Conservation (phyloP, 2,888 invertebrate genomes). For the Conops quadrifasciatus region DNA sequence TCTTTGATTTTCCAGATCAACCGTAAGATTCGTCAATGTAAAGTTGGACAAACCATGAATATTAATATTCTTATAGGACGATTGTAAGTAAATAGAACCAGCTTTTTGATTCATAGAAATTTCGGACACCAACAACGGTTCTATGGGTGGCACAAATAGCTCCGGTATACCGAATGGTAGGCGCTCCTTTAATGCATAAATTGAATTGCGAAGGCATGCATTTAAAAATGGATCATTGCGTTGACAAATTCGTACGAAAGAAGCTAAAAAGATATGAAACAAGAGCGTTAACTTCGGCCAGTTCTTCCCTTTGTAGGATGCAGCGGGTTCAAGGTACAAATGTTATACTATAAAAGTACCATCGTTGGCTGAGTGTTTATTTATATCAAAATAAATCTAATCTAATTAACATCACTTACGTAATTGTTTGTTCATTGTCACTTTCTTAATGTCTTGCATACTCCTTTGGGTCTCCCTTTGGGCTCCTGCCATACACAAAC, state of each 20-base stretch:
- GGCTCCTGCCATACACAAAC: no score
- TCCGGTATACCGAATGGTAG: constrained; percentile 74
- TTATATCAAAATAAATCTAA: no score
- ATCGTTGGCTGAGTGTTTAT: no score
- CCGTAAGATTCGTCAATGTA: constrained; percentile 69
- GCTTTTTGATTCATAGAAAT: constrained; percentile 75
- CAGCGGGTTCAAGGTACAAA: no score
- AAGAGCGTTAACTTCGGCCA: no score
- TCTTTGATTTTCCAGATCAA: constrained; percentile 66
- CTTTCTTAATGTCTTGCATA: no score
- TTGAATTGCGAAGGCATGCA: constrained; percentile 70
- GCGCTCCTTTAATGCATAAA: constrained; percentile 70
- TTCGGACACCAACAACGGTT: constrained; percentile 75
- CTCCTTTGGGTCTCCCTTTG: no score
- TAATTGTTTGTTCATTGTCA: no score
- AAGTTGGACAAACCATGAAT: constrained; percentile 73
- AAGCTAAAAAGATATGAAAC: constrained; percentile 67
- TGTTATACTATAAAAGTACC: no score
- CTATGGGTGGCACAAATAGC: constrained; percentile 74
- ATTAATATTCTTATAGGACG: constrained; percentile 72
- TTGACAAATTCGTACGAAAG: constrained; percentile 73
- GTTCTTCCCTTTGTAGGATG: no score
- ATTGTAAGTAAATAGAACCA: constrained; percentile 75
- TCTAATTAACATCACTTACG: no score
- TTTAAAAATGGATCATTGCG: constrained; percentile 70